A percentile compares a stretch with the other conserved stretches of the same genome.
phyloP scores from a whole-genome alignment of 2,888 invertebrate genomes.

The Dascillus cervinus region DNA sequence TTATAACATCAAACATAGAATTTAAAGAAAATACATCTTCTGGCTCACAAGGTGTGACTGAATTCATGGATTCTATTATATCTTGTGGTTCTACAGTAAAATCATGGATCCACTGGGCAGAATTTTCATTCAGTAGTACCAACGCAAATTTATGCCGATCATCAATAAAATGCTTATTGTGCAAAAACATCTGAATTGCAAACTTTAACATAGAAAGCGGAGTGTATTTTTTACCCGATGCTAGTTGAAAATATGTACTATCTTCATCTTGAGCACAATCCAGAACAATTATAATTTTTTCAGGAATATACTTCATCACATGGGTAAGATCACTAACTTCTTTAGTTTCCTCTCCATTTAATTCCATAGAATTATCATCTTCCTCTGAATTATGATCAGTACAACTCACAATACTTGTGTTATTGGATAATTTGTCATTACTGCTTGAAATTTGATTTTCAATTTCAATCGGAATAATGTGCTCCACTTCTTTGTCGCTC shows the following conservation, averaged over 20 bases:
- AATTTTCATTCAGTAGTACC: conserved; percentile 48
- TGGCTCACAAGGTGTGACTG: conserved; percentile 43
- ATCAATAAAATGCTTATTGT: conserved; percentile 54
- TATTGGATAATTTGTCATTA: too few relatives aligned
- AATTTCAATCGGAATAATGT: too few relatives aligned
- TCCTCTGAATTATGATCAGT: too few relatives aligned
- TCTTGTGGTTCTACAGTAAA: conserved; percentile 57
- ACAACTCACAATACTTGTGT: too few relatives aligned
- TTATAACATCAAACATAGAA: conserved; percentile 48
- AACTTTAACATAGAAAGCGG: conserved; percentile 57
- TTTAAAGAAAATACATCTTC: conserved; percentile 50
- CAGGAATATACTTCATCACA: too few relatives aligned
- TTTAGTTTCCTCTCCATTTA: too few relatives aligned
- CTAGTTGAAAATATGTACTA: conserved; percentile 47
- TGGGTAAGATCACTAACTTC: too few relatives aligned
- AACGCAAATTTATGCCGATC: conserved; percentile 57
- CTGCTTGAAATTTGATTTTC: too few relatives aligned
- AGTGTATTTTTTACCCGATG: conserved; percentile 48
- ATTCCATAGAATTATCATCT: too few relatives aligned
- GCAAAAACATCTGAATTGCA: conserved; percentile 54
- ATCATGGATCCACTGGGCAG: conserved; percentile 49
- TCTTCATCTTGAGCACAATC: conserved; percentile 54
- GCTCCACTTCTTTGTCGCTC: too few relatives aligned
- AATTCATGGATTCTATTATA: conserved; percentile 50
- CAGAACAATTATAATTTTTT: conserved; percentile 56